Base-by-base conservation (phyloP, 1,140 invertebrate genomes). In the Mya arenaria region DNA sequence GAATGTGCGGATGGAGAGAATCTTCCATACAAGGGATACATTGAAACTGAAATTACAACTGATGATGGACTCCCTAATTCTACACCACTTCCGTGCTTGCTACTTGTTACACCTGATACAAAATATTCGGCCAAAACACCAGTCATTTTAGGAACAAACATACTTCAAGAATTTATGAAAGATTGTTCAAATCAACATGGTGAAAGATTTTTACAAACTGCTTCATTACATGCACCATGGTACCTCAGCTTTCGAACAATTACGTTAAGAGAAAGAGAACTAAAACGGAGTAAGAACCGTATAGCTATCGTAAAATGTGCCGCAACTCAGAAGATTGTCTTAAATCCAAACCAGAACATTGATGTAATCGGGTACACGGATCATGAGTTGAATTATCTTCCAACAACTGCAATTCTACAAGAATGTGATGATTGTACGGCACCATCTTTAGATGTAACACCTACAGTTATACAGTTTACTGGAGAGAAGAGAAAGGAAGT, bases 111-210 rank as follows among this genome's bases (percentile, higher is more conserved):
- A 44, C 56, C 73, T 23, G 71, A 73, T 60, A 73, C 55, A n/a
- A 60, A 82, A 65, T 74, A 74, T 66, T 56, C 44, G n/a, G 25
- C 60, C 39, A 48, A 36, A 48, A 84, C 75, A 60, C 69, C 48
- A 34, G 44, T 72, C 28, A 72, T 78, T 36, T 32, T 78, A 6
- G 63, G 63, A 4, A 56, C 75, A 30, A 78, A 78, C 56, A 66
- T 78, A 44, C 41, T 80, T 28, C 58, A 72, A 69, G 62, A 37
- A 63, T 39, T 83, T 19, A 15, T 78, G 48, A 25, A 34, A n/a
- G 62, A 65, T 13, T 74, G 72, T 36, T n/a, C n/a, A n/a, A n/a
- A n/a, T n/a, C n/a, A n/a, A n/a, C n/a, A n/a, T n/a, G 68, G 68
- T 8, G 37, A 44, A n/a, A 30, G 13, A 48, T 72, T 72, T 52